phyloP scores from a whole-genome alignment of 1,140 invertebrate genomes.

The Diorhabda elongata region DNA sequence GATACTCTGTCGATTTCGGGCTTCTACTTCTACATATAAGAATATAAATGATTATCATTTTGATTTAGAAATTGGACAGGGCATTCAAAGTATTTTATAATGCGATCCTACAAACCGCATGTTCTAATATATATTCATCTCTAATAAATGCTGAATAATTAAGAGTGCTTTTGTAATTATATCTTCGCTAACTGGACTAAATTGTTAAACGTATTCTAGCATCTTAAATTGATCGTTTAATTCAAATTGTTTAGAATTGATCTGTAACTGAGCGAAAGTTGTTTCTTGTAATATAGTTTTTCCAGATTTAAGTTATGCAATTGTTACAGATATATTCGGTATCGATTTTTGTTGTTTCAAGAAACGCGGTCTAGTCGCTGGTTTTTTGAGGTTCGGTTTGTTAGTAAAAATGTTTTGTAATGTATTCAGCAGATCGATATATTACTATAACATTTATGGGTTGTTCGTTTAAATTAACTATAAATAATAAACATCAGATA shows the following conservation, averaged over 20 bases:
- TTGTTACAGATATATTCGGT: neutral
- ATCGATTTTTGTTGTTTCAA: neutral
- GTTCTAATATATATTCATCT: too few relatives aligned
- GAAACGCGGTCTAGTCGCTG: neutral
- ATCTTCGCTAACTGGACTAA: neutral
- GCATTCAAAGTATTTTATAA: too few relatives aligned
- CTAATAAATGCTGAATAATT: too few relatives aligned
- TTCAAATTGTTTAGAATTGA: conserved; percentile 2
- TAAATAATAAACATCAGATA: too few relatives aligned
- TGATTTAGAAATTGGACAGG: too few relatives aligned
- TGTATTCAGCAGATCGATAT: neutral
- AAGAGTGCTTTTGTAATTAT: too few relatives aligned
- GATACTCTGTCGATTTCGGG: too few relatives aligned
- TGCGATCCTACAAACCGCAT: too few relatives aligned
- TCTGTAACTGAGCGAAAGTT: conserved; percentile 6
- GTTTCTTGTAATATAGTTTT: conserved; percentile 11
- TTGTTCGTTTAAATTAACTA: too few relatives aligned
- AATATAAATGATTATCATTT: too few relatives aligned
- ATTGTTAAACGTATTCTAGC: neutral
- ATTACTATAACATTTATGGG: neutral
- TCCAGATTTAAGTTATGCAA: conserved; percentile 4
- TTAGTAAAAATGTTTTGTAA: conserved; percentile 3
- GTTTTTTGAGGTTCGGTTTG: neutral
- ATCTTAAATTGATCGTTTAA: conserved; percentile 1
- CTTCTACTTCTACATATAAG: too few relatives aligned